These are phyloP conservation scores for Cryptomyrus ogoouensis DNA, from an alignment of 2,113 vertebrate genomes.

Conservation along the genomic window DNA sequence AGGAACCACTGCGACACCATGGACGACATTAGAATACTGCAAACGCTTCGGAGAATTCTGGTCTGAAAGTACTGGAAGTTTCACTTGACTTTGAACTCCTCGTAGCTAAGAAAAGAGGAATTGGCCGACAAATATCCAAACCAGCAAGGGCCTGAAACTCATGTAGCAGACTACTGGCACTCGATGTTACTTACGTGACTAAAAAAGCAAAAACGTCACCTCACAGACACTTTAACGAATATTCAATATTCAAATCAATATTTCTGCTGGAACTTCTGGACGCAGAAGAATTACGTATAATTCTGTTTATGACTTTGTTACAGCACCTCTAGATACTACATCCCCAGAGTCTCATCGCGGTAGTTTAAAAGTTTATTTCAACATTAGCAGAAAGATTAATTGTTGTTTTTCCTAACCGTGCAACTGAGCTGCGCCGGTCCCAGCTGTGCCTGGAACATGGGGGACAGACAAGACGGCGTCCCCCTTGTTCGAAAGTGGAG, in stretches of 20 bases:
- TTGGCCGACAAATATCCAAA: neutral
- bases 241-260: neutral
- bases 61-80: neutral
- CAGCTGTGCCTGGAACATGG: neutral
- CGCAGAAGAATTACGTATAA: neutral
- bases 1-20: neutral
- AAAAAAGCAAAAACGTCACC: neutral
- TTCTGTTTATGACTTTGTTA: neutral
- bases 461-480: neutral
- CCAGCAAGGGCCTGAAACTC: neutral
- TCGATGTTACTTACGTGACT: neutral
- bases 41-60: neutral
- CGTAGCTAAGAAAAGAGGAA: neutral
- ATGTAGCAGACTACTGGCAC: neutral
- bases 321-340: neutral
- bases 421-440: neutral
- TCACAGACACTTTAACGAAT: neutral
- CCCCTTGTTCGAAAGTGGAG: neutral
- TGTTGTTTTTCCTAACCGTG: constrained; percentile 4
- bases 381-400: neutral
- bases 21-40: neutral
- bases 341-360: neutral
- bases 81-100: neutral
- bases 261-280: neutral
- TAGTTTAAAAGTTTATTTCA: constrained; percentile 9